Conservation (phyloP, 2,797 vertebrate species). For the Pachyuromys duprasi region DNA sequence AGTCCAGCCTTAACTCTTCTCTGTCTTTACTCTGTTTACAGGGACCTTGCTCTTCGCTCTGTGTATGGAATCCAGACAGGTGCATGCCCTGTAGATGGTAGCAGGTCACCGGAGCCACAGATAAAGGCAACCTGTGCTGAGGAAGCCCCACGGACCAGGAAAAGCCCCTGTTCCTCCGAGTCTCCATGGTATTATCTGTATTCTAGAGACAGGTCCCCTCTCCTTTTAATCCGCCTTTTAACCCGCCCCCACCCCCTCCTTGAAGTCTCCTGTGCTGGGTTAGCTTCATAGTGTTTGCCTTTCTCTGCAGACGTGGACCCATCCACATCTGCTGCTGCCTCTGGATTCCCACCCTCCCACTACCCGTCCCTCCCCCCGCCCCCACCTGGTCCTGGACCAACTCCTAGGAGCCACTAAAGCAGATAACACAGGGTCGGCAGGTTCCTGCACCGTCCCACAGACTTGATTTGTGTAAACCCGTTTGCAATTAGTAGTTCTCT, state of each 20-base stretch:
- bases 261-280: background rate
- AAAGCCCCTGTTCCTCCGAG: background rate
- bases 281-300: background rate
- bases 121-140: background rate
- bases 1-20: background rate
- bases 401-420: background rate
- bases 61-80: background rate
- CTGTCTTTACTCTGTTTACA: background rate
- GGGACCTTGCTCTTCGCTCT: background rate
- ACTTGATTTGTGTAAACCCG: background rate
- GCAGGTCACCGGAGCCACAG: background rate
- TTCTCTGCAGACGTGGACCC: background rate
- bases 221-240: background rate
- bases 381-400: background rate
- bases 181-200: background rate
- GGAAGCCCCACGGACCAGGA: rapidly evolving
- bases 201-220: background rate
- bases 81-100: background rate
- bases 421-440: background rate
- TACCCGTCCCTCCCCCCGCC: rapidly evolving
- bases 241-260: background rate
- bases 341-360: background rate
- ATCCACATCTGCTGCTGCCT: background rate
- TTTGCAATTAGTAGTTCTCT: background rate
- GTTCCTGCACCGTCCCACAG: background rate